These are phyloP conservation scores for Triops cancriformis DNA, from an alignment of 1,140 invertebrate species.

Conservation along the genomic window DNA sequence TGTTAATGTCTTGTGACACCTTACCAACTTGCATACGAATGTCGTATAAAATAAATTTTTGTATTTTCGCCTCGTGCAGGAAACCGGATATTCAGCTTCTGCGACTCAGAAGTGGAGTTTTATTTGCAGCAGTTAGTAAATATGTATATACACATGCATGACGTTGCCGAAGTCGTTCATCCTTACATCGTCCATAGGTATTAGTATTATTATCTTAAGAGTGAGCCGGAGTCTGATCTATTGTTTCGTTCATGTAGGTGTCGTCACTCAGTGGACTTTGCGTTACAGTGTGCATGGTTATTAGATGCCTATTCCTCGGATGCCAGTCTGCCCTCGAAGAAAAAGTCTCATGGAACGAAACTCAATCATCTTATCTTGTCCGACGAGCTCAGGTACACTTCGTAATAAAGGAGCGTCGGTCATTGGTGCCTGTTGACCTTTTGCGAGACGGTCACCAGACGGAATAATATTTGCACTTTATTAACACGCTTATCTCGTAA, in stretches of 20 bases:
- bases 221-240: background rate
- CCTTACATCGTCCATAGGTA: slow-evolving; percentile 84
- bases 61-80: slow-evolving; percentile 44
- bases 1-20: slow-evolving; percentile 4
- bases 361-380: slow-evolving; percentile 78
- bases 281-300: slow-evolving; percentile 89
- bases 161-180: slow-evolving; percentile 88
- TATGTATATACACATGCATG: slow-evolving; percentile 97
- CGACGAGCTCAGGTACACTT: slow-evolving; percentile 60
- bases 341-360: slow-evolving; percentile 77
- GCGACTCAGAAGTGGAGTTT: slow-evolving; percentile 85
- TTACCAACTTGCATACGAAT: background rate
- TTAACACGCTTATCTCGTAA: background rate
- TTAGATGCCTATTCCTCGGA: slow-evolving; percentile 87
- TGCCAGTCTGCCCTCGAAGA: slow-evolving; percentile 53
- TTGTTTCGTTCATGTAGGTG: slow-evolving; percentile 53
- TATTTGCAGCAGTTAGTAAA: slow-evolving; percentile 95
- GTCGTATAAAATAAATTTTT: background rate
- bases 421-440: background rate
- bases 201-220: background rate
- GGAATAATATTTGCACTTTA: background rate
- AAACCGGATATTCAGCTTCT: slow-evolving; percentile 93
- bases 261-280: slow-evolving; percentile 87
- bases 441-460: background rate
- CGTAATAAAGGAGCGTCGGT: background rate